Evolutionary conservation across 2,797 vertebrate species (phyloP).

Genomic region (Myotis daubentonii): DNA sequence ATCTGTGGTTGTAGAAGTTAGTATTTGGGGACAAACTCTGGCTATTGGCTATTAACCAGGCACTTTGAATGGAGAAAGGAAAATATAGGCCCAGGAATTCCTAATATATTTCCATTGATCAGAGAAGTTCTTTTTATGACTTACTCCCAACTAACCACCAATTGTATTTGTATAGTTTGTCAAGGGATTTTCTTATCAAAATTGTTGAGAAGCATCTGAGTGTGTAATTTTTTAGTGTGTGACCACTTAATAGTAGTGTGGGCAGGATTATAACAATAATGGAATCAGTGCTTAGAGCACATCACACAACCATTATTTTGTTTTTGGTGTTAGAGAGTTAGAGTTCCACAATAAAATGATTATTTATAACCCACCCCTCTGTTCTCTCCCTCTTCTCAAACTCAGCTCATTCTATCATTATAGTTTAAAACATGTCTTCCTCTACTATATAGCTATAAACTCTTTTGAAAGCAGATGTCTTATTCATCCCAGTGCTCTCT

Average conservation of each 20-base stretch:
- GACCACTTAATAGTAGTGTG: background rate
- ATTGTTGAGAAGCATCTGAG: background rate
- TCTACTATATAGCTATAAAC: background rate
- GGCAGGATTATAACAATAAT: background rate
- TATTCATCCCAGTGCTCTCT: background rate
- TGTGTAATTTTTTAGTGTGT: background rate
- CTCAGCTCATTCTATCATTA: background rate
- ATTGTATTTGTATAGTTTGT: conserved; percentile 10
- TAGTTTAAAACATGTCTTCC: background rate
- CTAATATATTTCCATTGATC: background rate
- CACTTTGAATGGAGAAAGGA: background rate
- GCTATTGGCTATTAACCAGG: background rate
- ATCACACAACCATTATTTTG: background rate
- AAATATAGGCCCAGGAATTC: background rate
- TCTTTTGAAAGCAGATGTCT: background rate
- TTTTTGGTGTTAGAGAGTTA: background rate
- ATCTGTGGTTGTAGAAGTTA: background rate
- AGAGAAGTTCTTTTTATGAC: background rate
- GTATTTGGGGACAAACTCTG: background rate
- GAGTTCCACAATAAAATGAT: background rate
- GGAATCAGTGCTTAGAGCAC: background rate
- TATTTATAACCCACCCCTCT: background rate
- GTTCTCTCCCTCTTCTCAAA: background rate
- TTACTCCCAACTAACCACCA: background rate
- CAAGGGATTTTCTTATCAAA: background rate